Evolutionary conservation across 2,113 vertebrate species (phyloP).

Genomic region (Oryzias woworae): DNA sequence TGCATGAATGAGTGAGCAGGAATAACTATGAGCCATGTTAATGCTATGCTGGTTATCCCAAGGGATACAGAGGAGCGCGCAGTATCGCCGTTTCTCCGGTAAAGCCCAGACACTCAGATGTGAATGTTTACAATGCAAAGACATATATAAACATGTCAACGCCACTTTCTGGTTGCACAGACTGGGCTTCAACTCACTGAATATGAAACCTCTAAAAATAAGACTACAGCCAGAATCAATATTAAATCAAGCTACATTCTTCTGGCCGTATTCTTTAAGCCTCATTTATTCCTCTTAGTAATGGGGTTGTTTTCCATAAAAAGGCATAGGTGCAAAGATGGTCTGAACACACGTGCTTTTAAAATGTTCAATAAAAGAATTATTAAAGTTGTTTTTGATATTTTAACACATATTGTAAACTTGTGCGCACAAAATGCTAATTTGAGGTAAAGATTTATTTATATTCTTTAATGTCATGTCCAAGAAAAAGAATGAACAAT

Average conservation of each 20-base stretch:
- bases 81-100: conserved; percentile 19
- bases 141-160: conserved; percentile 30
- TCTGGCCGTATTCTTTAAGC: neutral
- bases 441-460: too few relatives aligned
- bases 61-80: conserved; percentile 36
- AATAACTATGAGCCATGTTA: conserved; percentile 66
- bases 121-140: conserved; percentile 44
- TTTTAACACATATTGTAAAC: too few relatives aligned
- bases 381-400: too few relatives aligned
- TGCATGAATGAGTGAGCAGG: conserved; percentile 68
- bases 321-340: too few relatives aligned
- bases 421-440: too few relatives aligned
- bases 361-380: too few relatives aligned
- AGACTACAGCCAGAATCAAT: neutral
- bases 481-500: too few relatives aligned
- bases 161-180: neutral
- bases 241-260: too few relatives aligned
- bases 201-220: neutral
- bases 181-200: conserved; percentile 5
- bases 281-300: neutral
- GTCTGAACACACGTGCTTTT: too few relatives aligned
- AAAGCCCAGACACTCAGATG: conserved; percentile 10
- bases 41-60: conserved; percentile 43
- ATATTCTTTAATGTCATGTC: too few relatives aligned
- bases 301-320: too few relatives aligned